Evolutionary conservation across 1,140 invertebrate species (phyloP), one percentile per base, ranked within the genome.

Genomic region (Agrypnia vestita): DNA sequence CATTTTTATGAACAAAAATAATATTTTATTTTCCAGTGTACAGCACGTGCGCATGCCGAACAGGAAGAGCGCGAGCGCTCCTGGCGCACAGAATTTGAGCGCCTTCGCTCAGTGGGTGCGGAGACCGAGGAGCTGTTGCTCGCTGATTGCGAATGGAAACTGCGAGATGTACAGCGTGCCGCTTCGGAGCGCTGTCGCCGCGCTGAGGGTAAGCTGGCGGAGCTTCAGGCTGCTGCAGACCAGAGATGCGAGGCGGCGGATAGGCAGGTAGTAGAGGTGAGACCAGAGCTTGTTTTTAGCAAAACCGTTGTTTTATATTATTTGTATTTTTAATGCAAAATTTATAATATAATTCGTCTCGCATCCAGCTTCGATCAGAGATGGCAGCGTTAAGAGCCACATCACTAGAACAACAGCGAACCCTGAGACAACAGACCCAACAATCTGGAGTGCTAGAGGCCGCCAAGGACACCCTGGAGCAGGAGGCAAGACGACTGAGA

Each of bases 111-210:
- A 3, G 87, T 89, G 47, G 89, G 88, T 0, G 88, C 89, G 0
- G 88, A 88, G n/a, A 78, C 87, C 3, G 89, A 88, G 0, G 89
- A 90, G 75, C 64, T 86, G n/a, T 87, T 90, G 78, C 84, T 90
- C 7, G 86, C 87, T 0, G 89, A 90, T 85, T 90, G 89, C 85
- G 89, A 90, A 84, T 90, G 89, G 89, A 90, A 90, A 85, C 88
- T 89, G 85, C 81, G 89, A 12, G 89, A 90, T 77, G 78, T 90
- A 19, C 88, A 89, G 85, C 86, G 86, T 44, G 80, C 85, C 7
- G 86, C 88, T 0, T 64, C 87, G 11, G 89, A 89, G 55, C 75
- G 76, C 9, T 61, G 75, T 15, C 46, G 53, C 8, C 43, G 59
- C n/a, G 81, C 81, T 51, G 81, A 80, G 51, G 73, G 79, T 35